Evolutionary conservation across 1,140 invertebrate genomes (phyloP), one percentile per base, ranked within the genome.

Genomic region (Pseudomyrmex sp.): DNA sequence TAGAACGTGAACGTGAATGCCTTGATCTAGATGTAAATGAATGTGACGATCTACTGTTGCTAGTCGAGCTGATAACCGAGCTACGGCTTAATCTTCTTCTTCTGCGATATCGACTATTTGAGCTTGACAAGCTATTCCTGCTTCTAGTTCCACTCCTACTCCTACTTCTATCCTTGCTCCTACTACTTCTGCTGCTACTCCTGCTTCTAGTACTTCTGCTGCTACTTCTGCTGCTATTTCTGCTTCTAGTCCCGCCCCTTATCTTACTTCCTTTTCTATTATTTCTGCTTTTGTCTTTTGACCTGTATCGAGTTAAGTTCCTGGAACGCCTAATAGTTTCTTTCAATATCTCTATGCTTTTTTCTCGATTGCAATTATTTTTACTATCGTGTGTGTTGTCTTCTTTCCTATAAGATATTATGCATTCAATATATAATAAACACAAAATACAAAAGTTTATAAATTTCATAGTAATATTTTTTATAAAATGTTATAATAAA

Each of bases 121-220:
- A 35, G 1, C 26, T 26, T 26, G 80, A 20, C 90, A 84, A 2
- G 68, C 95, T 1, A 95, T 96, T 46, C 59, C 82, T 73, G 92
- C 89, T 87, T 92, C 86, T 70, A 95, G 96, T 94, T 96, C 82
- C 52, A 20, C 75, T 90, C 70, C 83, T 74, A 20, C 85, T 66
- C 62, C 88, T 54, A 94, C 91, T 86, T 26, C 76, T 58, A 23
- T 73, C 89, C 48, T 82, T 74, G 8, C 83, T 87, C 10, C 86
- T 56, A 1, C 86, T 88, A 23, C 86, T 89, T 93, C 93, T 73
- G 91, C 87, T 85, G 90, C 85, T 82, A 91, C 56, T 76, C 95
- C 95, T 1, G 95, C 96, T 73, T 13, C 70, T 62, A n/a, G 83
- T 84, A 69, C 82, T 82, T 35, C 5, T 35, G 35, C 35, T 35